Evolutionary conservation across 2,113 vertebrate species (phyloP).

Genomic region (Urocynchramus pylzowi): DNA sequence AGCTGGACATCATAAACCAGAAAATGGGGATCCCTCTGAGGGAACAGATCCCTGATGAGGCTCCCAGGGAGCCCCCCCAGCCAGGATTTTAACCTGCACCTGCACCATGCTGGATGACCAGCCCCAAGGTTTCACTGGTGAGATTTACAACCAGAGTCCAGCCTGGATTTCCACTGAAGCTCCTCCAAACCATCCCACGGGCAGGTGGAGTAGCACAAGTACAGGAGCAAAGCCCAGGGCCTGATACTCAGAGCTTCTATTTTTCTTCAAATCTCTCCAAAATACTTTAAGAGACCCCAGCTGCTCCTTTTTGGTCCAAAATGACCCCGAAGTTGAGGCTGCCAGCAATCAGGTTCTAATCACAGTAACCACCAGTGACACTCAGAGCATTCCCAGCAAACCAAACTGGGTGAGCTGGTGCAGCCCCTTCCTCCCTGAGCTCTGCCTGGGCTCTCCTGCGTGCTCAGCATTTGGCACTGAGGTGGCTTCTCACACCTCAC

Average conservation of each 20-base stretch:
- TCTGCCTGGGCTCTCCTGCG: neutral
- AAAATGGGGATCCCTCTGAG: neutral
- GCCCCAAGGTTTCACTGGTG: neutral
- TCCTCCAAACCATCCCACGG: neutral
- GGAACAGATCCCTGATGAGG: neutral
- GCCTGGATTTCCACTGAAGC: neutral
- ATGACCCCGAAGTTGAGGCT: neutral
- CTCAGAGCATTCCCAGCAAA: neutral
- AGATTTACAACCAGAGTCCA: neutral
- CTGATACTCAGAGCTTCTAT: neutral
- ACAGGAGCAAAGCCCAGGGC: neutral
- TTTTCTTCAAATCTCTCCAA: neutral
- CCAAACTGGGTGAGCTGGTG: neutral
- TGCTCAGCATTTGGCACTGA: neutral
- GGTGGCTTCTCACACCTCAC: neutral
- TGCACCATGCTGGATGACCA: fast-evolving
- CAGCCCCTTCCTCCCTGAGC: neutral
- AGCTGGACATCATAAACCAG: neutral
- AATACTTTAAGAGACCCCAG: neutral
- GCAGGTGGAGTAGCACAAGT: neutral
- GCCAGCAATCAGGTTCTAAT: neutral
- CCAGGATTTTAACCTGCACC: neutral
- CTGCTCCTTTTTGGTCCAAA: neutral
- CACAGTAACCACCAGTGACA: neutral
- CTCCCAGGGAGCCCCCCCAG: neutral